A percentile compares a stretch with the other conserved stretches of the same genome.
Evolutionary conservation across 92 coral and sea anemone species (phyloP).

Genomic region (Porites rus): DNA sequence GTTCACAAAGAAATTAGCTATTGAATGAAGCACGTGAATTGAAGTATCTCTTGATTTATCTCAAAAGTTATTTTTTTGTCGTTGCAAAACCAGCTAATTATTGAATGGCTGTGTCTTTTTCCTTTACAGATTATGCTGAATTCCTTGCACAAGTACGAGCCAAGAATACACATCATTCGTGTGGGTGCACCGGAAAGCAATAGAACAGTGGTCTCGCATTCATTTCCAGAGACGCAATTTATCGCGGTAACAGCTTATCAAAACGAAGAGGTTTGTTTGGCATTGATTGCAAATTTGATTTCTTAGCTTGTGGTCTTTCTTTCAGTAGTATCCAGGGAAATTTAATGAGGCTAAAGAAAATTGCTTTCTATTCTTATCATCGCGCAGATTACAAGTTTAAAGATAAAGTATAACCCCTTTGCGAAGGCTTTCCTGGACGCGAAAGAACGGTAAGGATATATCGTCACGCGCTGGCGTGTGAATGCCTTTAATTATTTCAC

Average conservation of each 20-base stretch:
- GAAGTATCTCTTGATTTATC: constrained; percentile 14
- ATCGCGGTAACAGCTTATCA: constrained; percentile 99
- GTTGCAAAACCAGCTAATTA: neutral
- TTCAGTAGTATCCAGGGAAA: constrained; percentile 2
- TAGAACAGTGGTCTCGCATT: constrained; percentile 85
- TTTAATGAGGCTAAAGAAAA: neutral
- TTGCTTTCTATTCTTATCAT: constrained; percentile 29
- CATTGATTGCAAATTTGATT: neutral
- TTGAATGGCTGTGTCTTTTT: constrained; percentile 24
- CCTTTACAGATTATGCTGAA: constrained; percentile 91
- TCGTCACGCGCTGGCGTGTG: neutral
- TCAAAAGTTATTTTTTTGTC: neutral
- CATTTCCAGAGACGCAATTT: constrained; percentile 96
- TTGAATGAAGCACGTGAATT: constrained; percentile 19
- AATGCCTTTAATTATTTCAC: too few species aligned
- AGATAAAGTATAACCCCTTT: constrained; percentile 95
- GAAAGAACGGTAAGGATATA: constrained; percentile 81
- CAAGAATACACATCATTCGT: constrained; percentile 88
- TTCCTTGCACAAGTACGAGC: constrained; percentile 98
- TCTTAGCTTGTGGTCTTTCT: constrained; percentile 9
- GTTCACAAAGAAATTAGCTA: constrained; percentile 31
- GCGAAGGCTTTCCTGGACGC: constrained; percentile 99
- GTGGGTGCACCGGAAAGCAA: constrained; percentile 91
- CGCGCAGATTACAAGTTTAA: constrained; percentile 89
- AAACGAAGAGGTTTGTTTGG: constrained; percentile 90